Conservation (phyloP, 2,797 vertebrate species). For the Sciurus vulgaris region DNA sequence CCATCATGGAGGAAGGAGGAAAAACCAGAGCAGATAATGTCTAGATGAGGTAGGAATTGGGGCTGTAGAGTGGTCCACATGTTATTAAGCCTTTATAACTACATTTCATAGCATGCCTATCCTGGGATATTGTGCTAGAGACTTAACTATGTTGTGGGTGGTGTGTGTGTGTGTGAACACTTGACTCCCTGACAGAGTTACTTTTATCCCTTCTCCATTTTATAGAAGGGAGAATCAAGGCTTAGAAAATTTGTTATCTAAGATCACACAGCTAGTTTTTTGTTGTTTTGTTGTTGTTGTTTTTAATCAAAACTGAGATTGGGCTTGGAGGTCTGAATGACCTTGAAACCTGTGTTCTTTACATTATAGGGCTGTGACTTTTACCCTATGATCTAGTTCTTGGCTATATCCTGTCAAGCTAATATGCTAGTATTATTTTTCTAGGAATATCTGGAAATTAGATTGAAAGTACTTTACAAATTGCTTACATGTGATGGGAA, state of each 20-base stretch:
- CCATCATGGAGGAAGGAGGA: not conserved
- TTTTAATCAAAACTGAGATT: conserved; percentile 30
- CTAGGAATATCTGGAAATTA: conserved; percentile 29
- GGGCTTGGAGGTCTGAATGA: conserved; percentile 11
- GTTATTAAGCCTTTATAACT: not conserved
- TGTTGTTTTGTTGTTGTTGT: too few relatives aligned
- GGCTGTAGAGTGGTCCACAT: not conserved
- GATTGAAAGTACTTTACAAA: conserved; percentile 46
- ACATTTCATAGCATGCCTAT: not conserved
- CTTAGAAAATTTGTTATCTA: not conserved
- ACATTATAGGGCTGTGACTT: not conserved
- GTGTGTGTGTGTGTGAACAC: not conserved
- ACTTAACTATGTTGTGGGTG: not conserved
- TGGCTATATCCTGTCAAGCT: not conserved
- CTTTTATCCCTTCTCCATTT: conserved; percentile 30
- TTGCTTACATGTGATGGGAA: not conserved
- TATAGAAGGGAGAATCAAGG: not conserved
- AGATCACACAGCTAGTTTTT: not conserved
- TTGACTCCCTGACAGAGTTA: not conserved
- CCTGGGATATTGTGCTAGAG: not conserved
- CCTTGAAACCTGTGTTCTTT: not conserved
- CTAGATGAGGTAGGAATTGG: not conserved
- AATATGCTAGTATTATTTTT: conserved; percentile 32
- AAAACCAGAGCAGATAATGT: not conserved
- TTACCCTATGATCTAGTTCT: not conserved